Percentiles rank a stretch among this genome's conserved stretches.
Evolutionary conservation across 1,140 invertebrate species (phyloP).

Genomic region (Cydia strobilella): DNA sequence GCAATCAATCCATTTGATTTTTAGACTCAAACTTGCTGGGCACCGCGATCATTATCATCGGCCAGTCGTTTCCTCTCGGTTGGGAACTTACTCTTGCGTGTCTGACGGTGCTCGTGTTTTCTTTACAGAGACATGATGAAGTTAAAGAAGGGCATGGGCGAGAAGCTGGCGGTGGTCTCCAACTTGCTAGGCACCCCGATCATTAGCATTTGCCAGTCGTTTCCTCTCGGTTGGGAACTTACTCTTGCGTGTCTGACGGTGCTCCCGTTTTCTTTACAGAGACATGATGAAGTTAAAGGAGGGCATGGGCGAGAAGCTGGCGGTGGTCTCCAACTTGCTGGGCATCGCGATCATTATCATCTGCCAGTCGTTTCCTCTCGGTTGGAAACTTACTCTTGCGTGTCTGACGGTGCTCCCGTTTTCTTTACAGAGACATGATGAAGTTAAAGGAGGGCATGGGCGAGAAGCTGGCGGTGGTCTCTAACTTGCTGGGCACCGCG

Average conservation of each 20-base stretch:
- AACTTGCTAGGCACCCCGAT: too few species aligned
- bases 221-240: too few species aligned
- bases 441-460: constrained; percentile 94
- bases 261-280: too few species aligned
- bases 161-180: constrained; percentile 92
- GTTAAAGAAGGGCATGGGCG: constrained; percentile 93
- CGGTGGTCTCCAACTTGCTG: constrained; percentile 86
- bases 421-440: constrained; percentile 90
- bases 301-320: constrained; percentile 94
- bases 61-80: too few species aligned
- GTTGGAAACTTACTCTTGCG: constrained; percentile 91
- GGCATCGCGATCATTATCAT: constrained; percentile 86
- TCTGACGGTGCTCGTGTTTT: too few species aligned
- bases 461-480: constrained; percentile 90
- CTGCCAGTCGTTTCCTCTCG: constrained; percentile 86
- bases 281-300: constrained; percentile 94
- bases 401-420: constrained; percentile 81
- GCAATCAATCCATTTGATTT: too few species aligned
- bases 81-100: too few species aligned
- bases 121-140: constrained; percentile 93
- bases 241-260: too few species aligned
- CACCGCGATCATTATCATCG: too few species aligned
- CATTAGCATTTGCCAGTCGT: too few species aligned
- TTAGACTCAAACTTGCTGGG: too few species aligned
- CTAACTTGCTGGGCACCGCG: constrained; percentile 86